Evolutionary conservation across 2,888 invertebrate species (phyloP).

Genomic region (Platycnemis pennipes): DNA sequence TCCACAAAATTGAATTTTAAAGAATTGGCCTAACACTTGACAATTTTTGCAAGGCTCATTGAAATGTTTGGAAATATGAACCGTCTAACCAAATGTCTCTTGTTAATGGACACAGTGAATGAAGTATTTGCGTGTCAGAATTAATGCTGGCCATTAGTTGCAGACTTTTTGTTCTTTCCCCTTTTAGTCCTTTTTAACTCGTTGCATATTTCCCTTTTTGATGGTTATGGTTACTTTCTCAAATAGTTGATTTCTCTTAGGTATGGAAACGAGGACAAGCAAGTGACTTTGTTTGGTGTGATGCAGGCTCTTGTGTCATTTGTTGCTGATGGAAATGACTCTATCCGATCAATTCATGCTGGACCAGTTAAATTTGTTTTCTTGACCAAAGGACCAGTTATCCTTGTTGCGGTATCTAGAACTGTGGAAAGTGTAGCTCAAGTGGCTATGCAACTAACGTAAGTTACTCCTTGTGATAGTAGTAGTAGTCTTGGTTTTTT

Average conservation of each 20-base stretch:
- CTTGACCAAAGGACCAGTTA: constrained; percentile 93
- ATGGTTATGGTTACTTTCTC: constrained; percentile 71
- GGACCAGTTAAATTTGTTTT: constrained; percentile 95
- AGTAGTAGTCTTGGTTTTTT: too few species aligned
- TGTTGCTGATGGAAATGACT: constrained; percentile 90
- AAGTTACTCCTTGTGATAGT: constrained; percentile 80
- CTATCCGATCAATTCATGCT: constrained; percentile 91
- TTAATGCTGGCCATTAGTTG: too few species aligned
- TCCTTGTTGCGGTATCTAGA: constrained; percentile 91
- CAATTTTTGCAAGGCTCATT: too few species aligned
- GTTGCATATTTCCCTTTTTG: background rate
- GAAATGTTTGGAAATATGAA: too few species aligned
- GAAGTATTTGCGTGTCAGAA: too few species aligned
- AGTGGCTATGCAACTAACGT: constrained; percentile 92
- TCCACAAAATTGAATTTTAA: too few species aligned
- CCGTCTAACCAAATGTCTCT: too few species aligned
- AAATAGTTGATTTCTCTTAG: constrained; percentile 78
- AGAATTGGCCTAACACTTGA: too few species aligned
- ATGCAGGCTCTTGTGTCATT: constrained; percentile 96
- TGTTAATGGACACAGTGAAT: too few species aligned
- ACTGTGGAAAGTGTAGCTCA: constrained; percentile 92
- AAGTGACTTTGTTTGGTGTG: constrained; percentile 96
- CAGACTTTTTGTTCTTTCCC: too few species aligned
- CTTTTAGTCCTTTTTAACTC: background rate
- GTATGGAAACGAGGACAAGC: constrained; percentile 95